These are phyloP conservation scores for Leptobrachium ailaonicum DNA, from an alignment of 2,113 vertebrate species.

Conservation along the genomic window DNA sequence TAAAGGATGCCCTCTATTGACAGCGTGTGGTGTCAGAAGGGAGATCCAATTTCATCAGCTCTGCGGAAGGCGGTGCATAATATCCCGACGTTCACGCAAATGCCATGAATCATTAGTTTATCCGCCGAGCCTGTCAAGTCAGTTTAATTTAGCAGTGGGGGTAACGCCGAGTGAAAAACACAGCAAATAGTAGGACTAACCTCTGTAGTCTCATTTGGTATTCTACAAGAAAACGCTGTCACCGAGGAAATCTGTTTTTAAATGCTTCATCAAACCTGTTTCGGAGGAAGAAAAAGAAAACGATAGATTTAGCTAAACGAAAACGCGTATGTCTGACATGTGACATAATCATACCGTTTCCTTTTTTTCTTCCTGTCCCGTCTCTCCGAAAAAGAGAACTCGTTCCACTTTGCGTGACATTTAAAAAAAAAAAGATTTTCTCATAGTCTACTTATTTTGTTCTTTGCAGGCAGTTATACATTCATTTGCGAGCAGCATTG, in stretches of 20 bases:
- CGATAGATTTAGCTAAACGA: conserved; percentile 18
- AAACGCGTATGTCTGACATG: conserved; percentile 4
- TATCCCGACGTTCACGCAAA: neutral
- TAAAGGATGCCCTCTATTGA: neutral
- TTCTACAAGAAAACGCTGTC: neutral
- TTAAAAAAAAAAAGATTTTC: conserved; percentile 33
- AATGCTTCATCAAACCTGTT: conserved; percentile 20
- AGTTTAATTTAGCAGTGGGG: neutral
- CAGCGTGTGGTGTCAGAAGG: neutral
- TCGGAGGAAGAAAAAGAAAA: conserved; percentile 1
- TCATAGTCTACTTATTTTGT: conserved; percentile 19
- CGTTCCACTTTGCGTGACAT: conserved; percentile 12
- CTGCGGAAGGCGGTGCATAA: neutral
- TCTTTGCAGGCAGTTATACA: conserved; percentile 27
- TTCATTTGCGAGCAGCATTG: conserved; percentile 22
- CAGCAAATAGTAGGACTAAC: neutral
- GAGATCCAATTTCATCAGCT: neutral
- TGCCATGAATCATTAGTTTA: conserved; percentile 3
- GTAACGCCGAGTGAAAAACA: neutral
- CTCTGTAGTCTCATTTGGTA: neutral
- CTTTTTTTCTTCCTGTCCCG: neutral
- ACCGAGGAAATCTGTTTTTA: conserved; percentile 4
- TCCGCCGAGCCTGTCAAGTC: neutral
- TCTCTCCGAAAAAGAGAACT: neutral
- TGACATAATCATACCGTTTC: conserved; percentile 7